Evolutionary conservation across 2,797 vertebrate genomes (phyloP).

Genomic region (Gobionotothen gibberifrons): DNA sequence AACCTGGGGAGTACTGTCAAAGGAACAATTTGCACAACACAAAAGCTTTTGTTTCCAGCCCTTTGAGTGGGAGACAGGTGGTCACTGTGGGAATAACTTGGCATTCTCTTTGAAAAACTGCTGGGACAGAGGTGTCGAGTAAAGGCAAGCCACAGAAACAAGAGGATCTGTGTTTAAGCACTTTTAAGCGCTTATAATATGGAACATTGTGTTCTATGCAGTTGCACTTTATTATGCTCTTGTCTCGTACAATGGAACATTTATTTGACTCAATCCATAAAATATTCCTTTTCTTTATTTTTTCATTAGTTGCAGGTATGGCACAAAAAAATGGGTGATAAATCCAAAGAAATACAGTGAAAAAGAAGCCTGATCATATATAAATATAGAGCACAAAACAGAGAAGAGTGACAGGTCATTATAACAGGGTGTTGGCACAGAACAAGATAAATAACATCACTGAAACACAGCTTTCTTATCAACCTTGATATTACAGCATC

Average conservation of each 20-base stretch:
- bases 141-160: slow-evolving; percentile 36
- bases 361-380: slow-evolving; percentile 80
- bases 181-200: slow-evolving; percentile 3
- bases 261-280: slow-evolving; percentile 63
- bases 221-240: not conserved
- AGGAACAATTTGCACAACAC: slow-evolving; percentile 78
- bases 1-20: slow-evolving; percentile 64
- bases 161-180: slow-evolving; percentile 30
- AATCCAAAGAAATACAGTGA: slow-evolving; percentile 84
- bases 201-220: not conserved
- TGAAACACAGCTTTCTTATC: slow-evolving; percentile 62
- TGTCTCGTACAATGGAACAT: slow-evolving; percentile 4
- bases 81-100: slow-evolving; percentile 65
- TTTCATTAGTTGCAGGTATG: slow-evolving; percentile 87
- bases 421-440: slow-evolving; percentile 73
- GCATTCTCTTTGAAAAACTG: slow-evolving; percentile 58
- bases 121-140: slow-evolving; percentile 50
- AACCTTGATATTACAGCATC: slow-evolving; percentile 49
- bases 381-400: slow-evolving; percentile 84
- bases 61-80: slow-evolving; percentile 65
- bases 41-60: slow-evolving; percentile 71
- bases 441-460: slow-evolving; percentile 73
- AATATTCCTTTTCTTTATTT: slow-evolving; percentile 86
- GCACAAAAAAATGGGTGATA: slow-evolving; percentile 81
- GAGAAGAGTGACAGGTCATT: slow-evolving; percentile 80